phyloP scores from a whole-genome alignment of 2,797 vertebrate species.

The Sus cebifrons region DNA sequence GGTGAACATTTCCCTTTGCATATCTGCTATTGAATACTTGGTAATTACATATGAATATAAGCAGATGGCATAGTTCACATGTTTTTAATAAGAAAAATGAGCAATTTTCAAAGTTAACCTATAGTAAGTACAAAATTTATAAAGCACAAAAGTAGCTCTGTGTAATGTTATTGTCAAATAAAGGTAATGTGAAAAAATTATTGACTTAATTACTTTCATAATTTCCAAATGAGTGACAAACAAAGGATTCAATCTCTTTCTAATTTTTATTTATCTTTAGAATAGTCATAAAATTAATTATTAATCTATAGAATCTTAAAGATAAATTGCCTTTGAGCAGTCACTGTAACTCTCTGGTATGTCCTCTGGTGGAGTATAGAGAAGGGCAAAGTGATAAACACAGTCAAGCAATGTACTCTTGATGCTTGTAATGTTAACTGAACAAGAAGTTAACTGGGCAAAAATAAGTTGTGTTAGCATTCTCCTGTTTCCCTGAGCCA shows the following conservation, averaged over 20 bases:
- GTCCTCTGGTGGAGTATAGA: not conserved
- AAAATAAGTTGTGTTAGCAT: constrained; percentile 16
- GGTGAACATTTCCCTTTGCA: not conserved
- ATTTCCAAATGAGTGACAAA: constrained; percentile 1
- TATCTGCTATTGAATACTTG: not conserved
- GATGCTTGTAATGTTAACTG: not conserved
- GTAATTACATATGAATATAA: not conserved
- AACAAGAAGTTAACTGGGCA: not conserved
- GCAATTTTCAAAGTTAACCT: not conserved
- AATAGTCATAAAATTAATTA: not conserved
- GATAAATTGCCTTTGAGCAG: not conserved
- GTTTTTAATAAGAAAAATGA: constrained; percentile 7
- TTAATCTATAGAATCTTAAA: constrained; percentile 23
- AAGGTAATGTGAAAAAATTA: not conserved
- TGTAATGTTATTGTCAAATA: constrained; percentile 10
- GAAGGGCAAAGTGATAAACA: not conserved
- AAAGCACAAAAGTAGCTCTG: constrained; percentile 1
- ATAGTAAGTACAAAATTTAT: not conserved
- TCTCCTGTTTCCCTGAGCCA: not conserved
- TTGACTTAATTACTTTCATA: not conserved
- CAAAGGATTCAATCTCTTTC: not conserved
- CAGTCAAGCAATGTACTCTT: not conserved
- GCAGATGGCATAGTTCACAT: not conserved
- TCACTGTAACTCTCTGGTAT: not conserved
- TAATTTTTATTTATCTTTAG: constrained; percentile 30